These are phyloP conservation scores for Drosophila hawaiiensis DNA, from an alignment of 2,888 invertebrate genomes.

Conservation along the genomic window DNA sequence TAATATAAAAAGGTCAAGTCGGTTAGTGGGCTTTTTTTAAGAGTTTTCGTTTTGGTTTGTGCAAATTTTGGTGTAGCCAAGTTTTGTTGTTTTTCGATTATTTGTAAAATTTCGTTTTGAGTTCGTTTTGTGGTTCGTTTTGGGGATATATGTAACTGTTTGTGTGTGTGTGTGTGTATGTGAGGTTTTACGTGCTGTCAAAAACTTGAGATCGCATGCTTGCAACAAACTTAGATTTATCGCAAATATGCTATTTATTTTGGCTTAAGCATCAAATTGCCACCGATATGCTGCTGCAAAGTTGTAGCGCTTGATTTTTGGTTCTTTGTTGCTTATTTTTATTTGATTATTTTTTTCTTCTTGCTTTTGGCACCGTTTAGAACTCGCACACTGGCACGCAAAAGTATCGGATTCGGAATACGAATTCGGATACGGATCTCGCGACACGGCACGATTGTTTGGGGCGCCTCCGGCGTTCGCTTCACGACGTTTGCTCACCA, in stretches of 20 bases:
- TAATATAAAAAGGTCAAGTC: slow-evolving; percentile 5
- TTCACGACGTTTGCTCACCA: slow-evolving; percentile 61
- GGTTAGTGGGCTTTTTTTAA: slow-evolving; percentile 28
- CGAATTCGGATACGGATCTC: slow-evolving; percentile 59
- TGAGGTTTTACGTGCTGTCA: slow-evolving; percentile 52
- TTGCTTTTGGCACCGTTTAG: slow-evolving; percentile 60
- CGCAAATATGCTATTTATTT: slow-evolving; percentile 61
- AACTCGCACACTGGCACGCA: slow-evolving; percentile 58
- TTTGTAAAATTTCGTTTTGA: slow-evolving; percentile 46
- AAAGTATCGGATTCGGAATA: slow-evolving; percentile 59
- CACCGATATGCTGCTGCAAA: slow-evolving; percentile 46
- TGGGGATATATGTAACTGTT: slow-evolving; percentile 13
- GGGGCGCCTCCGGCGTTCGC: slow-evolving; percentile 63
- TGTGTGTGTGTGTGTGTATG: slow-evolving; percentile 1
- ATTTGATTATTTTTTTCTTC: slow-evolving; percentile 14
- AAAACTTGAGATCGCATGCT: slow-evolving; percentile 63
- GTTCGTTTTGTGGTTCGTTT: slow-evolving; percentile 42
- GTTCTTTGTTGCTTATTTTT: slow-evolving; percentile 30
- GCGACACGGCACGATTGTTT: slow-evolving; percentile 43
- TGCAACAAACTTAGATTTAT: slow-evolving; percentile 50
- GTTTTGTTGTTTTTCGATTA: slow-evolving; percentile 18
- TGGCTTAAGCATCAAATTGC: slow-evolving; percentile 70
- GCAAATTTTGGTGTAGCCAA: slow-evolving; percentile 38
- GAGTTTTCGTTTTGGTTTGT: slow-evolving; percentile 32
- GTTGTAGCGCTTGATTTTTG: slow-evolving; percentile 13